Base-by-base conservation (phyloP, 2,797 vertebrate species). In the Poeciliopsis paucimaculata region DNA sequence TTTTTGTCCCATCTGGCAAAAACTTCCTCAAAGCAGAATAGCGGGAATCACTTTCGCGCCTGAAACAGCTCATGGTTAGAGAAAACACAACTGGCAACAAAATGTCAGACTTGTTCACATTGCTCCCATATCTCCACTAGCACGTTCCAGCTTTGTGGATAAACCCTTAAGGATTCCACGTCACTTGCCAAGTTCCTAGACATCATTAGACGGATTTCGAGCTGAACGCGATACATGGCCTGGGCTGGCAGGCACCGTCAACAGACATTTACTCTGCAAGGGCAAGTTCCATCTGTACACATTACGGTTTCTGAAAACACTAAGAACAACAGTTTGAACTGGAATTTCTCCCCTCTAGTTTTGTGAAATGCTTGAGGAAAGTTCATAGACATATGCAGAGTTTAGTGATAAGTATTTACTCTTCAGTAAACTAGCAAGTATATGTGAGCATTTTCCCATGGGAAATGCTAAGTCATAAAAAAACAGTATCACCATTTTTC, bases 1-100 rank as follows among this genome's bases (percentile, higher is more conserved):
- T 76, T 60, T 60, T 76, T 60, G 60, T 23, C 20, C n/a, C 51
- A 49, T 34, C 51, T 75, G 57, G 51, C 31, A 82, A 68, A 71
- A 41, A 73, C 39, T 47, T 57, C 45, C 45, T 53, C 2, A 74
- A 70, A 0, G 8, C 15, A 45, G 5, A 45, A 72, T 41, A 43
- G 12, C 23, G 10, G 34, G 18, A 47, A 36, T 20, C 76, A 43
- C 51, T 39, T 68, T 51, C 76, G 31, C n/a, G 43, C 18, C n/a
- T 71, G 77, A 53, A 66, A 13, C n/a, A 39, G 31, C 5, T 10
- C 9, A 12, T 20, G 57, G 4, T 53, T 47, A 57, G 45, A 76
- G 34, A 66, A 80, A 81, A 28, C 41, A 74, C 31, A 68, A 70
- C 64, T n/a, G 46, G 66, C 39, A 8, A 31, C 23, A 80, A 47